phyloP scores from a whole-genome alignment of 1,140 invertebrate genomes.

The Fopius arisanus region DNA sequence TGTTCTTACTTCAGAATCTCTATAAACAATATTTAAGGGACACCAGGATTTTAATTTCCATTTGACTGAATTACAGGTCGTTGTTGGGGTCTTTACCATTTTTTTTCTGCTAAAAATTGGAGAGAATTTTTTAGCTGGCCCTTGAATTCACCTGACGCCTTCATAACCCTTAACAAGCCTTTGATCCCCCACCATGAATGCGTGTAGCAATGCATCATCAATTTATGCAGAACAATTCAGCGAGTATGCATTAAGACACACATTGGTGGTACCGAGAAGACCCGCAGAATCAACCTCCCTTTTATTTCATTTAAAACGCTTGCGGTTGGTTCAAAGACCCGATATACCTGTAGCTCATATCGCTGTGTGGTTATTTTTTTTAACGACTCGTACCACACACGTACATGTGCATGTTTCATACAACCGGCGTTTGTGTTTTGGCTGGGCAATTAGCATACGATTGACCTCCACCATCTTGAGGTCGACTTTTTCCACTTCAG shows the following conservation, averaged over 20 bases:
- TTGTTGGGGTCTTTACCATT: too few relatives aligned
- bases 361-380: slow-evolving; percentile 9
- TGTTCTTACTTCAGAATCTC: too few relatives aligned
- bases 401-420: slow-evolving; percentile 14
- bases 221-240: slow-evolving; percentile 66
- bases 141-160: background rate
- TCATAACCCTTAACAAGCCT: background rate
- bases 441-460: slow-evolving; percentile 65
- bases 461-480: slow-evolving; percentile 55
- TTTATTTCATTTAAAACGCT: slow-evolving; percentile 1
- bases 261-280: background rate
- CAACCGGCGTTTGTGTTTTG: slow-evolving; percentile 53
- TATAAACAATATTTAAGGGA: too few relatives aligned
- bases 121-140: too few relatives aligned
- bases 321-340: slow-evolving; percentile 35
- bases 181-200: slow-evolving; percentile 28
- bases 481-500: slow-evolving; percentile 32
- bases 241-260: slow-evolving; percentile 58
- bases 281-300: slow-evolving; percentile 22
- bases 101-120: too few relatives aligned
- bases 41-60: too few relatives aligned
- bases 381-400: slow-evolving; percentile 5
- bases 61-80: too few relatives aligned
- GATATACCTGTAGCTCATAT: slow-evolving; percentile 5
- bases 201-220: slow-evolving; percentile 59